Percentiles rank a stretch among this genome's conserved stretches.
These are phyloP conservation scores for Harlomillsia oculata DNA, from an alignment of 1,140 invertebrate genomes.

Conservation along the genomic window DNA sequence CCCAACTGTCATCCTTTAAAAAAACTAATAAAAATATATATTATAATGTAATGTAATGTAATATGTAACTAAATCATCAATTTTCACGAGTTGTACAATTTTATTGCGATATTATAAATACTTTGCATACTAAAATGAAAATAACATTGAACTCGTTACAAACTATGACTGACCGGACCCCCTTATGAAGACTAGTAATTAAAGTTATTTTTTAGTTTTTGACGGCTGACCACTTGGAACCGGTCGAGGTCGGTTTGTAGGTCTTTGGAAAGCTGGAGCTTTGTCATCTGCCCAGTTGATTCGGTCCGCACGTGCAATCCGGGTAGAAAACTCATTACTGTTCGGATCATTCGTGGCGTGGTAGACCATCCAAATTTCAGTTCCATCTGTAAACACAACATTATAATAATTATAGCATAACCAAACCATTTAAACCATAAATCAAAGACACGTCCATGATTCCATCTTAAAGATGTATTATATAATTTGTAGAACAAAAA, in stretches of 20 bases:
- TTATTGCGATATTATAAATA: not conserved
- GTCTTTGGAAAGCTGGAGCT: constrained; percentile 15
- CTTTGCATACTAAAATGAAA: not conserved
- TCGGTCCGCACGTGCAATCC: constrained; percentile 13
- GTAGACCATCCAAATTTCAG: constrained; percentile 15
- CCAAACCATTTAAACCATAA: not conserved
- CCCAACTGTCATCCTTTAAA: no score
- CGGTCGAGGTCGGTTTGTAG: not conserved
- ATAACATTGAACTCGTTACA: not conserved
- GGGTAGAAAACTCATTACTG: constrained; percentile 10
- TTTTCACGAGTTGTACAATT: not conserved
- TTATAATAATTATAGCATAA: not conserved
- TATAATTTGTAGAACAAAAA: not conserved
- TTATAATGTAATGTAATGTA: not conserved
- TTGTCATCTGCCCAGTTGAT: constrained; percentile 14
- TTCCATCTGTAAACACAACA: not conserved
- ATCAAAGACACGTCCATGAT: not conserved
- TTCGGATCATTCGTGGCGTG: constrained; percentile 15
- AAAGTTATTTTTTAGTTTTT: not conserved
- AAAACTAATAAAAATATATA: no score
- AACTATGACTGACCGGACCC: not conserved
- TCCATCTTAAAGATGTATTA: not conserved
- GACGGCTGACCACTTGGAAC: constrained; percentile 15
- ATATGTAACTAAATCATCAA: not conserved
- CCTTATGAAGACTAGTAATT: not conserved